These are phyloP conservation scores for Cyclura pinguis DNA, from an alignment of 2,797 vertebrate species.

Conservation along the genomic window DNA sequence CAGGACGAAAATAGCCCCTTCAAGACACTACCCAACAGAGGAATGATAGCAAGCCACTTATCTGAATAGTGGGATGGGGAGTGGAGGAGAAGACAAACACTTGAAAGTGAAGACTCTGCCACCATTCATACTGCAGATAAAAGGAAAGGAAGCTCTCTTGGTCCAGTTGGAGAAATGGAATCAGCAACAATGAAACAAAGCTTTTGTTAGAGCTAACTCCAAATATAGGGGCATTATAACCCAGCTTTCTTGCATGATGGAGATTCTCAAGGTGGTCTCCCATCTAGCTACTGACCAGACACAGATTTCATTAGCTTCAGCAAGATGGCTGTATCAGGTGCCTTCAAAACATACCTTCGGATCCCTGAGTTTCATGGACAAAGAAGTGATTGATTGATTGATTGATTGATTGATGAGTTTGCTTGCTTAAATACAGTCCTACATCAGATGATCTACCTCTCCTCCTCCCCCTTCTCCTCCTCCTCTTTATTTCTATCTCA, in stretches of 20 bases:
- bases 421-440: too few species aligned
- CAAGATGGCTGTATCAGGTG: neutral
- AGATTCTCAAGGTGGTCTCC: neutral
- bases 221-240: neutral
- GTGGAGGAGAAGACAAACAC: slow-evolving; percentile 63
- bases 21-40: slow-evolving; percentile 79
- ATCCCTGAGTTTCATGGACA: neutral
- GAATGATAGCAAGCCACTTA: slow-evolving; percentile 82
- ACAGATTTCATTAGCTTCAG: neutral
- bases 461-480: too few species aligned
- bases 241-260: neutral
- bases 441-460: too few species aligned
- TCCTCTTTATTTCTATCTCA: too few species aligned
- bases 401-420: too few species aligned
- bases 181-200: neutral
- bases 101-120: slow-evolving; percentile 71
- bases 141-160: slow-evolving; percentile 22
- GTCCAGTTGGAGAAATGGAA: neutral
- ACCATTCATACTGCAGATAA: slow-evolving; percentile 72
- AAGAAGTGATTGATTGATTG: too few species aligned
- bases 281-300: neutral
- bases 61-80: slow-evolving; percentile 80
- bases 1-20: slow-evolving; percentile 82
- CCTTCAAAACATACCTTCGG: too few species aligned
- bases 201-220: neutral